phyloP scores from a whole-genome alignment of 2,113 vertebrate genomes.

The Barbus barbus region DNA sequence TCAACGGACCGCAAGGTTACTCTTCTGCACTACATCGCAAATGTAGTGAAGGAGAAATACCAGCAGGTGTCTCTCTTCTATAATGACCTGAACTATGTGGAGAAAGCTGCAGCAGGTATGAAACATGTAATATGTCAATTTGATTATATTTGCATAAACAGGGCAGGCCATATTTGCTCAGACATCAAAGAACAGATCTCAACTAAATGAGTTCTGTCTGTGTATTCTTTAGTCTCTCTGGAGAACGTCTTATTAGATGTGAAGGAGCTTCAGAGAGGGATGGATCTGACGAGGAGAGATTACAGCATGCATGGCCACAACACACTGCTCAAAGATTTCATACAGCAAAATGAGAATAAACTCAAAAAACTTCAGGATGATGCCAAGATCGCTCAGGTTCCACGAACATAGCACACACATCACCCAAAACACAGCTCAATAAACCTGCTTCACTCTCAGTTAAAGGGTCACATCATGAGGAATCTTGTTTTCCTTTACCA shows the following conservation, averaged over 20 bases:
- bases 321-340: constrained; percentile 87
- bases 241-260: constrained; percentile 94
- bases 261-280: constrained; percentile 90
- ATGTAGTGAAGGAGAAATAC: constrained; percentile 94
- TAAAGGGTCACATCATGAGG: neutral
- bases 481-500: neutral
- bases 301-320: constrained; percentile 89
- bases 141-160: neutral
- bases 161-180: neutral
- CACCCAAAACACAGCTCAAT: neutral
- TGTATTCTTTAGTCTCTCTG: constrained; percentile 81
- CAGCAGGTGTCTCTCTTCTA: constrained; percentile 89
- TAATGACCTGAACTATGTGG: constrained; percentile 93
- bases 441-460: neutral
- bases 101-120: constrained; percentile 93
- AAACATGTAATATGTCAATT: too few species aligned
- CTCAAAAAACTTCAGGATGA: constrained; percentile 93
- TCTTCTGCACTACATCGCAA: constrained; percentile 92
- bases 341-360: constrained; percentile 82
- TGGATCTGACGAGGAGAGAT: constrained; percentile 91
- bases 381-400: constrained; percentile 89
- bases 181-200: too few species aligned
- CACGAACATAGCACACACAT: neutral
- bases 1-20: constrained; percentile 95
- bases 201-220: neutral